Conservation (phyloP, 2,888 invertebrate genomes). For the Glaucopsyche alexis region DNA sequence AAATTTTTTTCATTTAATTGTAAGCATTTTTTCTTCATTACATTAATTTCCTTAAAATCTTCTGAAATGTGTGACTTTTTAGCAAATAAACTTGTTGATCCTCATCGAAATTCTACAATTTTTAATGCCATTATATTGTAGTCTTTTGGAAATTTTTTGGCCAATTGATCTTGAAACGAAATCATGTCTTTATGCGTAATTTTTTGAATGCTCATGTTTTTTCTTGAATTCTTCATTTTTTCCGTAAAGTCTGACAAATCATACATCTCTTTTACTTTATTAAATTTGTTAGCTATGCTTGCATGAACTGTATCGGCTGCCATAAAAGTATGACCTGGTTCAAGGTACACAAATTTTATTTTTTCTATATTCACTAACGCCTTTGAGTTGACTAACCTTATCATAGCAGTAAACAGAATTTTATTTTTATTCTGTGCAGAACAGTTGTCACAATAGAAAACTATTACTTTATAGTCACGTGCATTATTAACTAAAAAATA, state of each 20-base stretch:
- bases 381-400: constrained; percentile 32
- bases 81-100: constrained; percentile 19
- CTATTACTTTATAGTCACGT: constrained; percentile 29
- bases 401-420: constrained; percentile 33
- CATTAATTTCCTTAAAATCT: constrained; percentile 5
- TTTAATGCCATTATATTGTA: constrained; percentile 32
- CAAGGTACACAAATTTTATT: constrained; percentile 29
- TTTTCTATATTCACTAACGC: constrained; percentile 29
- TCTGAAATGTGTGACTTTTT: neutral
- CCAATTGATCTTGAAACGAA: constrained; percentile 31
- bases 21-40: constrained; percentile 22
- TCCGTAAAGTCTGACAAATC: constrained; percentile 28
- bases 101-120: constrained; percentile 32
- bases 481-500: constrained; percentile 31
- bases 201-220: constrained; percentile 31
- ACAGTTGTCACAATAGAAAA: constrained; percentile 34
- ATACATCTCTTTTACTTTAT: constrained; percentile 31
- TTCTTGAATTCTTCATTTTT: constrained; percentile 29
- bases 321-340: constrained; percentile 32
- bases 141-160: constrained; percentile 27
- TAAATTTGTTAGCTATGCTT: constrained; percentile 32
- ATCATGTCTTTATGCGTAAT: constrained; percentile 32
- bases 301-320: constrained; percentile 31
- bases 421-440: constrained; percentile 33
- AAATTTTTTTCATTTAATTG: constrained; percentile 20